phyloP scores from a whole-genome alignment of 2,888 invertebrate genomes.

The Apodemia zela region DNA sequence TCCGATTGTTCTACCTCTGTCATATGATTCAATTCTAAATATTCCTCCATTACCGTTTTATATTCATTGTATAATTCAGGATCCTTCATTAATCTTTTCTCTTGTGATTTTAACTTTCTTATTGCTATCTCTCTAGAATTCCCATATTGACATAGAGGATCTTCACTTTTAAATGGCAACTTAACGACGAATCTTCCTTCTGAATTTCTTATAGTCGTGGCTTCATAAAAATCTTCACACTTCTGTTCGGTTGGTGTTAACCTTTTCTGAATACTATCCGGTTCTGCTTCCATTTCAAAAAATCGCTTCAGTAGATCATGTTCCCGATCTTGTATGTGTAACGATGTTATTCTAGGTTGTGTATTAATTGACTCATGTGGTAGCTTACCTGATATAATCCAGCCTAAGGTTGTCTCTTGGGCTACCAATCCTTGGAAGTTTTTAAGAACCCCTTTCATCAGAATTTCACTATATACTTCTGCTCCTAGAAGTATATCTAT shows the following conservation, averaged over 20 bases:
- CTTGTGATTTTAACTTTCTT: conserved; percentile 27
- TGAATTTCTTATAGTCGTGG: conserved; percentile 29
- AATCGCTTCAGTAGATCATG: conserved; percentile 30
- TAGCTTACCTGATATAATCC: conserved; percentile 5
- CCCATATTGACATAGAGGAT: conserved; percentile 27
- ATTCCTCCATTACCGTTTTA: conserved; percentile 28
- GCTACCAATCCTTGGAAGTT: neutral
- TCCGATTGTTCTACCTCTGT: conserved; percentile 18
- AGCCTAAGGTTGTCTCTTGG: neutral
- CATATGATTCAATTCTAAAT: conserved; percentile 27
- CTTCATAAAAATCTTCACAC: conserved; percentile 26
- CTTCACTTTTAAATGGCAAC: conserved; percentile 17
- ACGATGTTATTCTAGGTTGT: conserved; percentile 18
- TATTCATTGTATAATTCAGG: conserved; percentile 26
- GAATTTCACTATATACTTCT: too few species aligned
- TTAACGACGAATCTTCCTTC: conserved; percentile 23
- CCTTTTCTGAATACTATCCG: conserved; percentile 20
- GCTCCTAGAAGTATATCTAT: too few species aligned
- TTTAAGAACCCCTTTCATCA: too few species aligned
- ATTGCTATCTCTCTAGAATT: conserved; percentile 26
- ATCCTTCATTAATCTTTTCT: conserved; percentile 25
- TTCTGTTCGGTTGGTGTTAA: conserved; percentile 18
- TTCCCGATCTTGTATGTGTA: conserved; percentile 29
- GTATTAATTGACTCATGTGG: neutral
- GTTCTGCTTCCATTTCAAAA: conserved; percentile 28